These are phyloP conservation scores for Coreius guichenoti DNA, from an alignment of 2,797 vertebrate genomes.

Conservation along the genomic window DNA sequence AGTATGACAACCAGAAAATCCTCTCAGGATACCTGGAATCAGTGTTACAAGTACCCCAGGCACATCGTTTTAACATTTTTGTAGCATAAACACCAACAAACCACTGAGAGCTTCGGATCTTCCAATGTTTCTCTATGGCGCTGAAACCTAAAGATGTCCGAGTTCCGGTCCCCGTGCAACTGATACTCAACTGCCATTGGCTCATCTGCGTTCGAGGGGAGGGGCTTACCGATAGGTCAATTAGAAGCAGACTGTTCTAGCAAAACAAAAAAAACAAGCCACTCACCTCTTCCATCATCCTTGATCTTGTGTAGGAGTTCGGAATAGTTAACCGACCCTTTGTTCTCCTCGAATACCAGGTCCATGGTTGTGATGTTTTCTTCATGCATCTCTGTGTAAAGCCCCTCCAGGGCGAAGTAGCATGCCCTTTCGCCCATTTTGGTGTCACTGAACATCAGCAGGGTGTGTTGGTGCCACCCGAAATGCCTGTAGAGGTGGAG, in stretches of 20 bases:
- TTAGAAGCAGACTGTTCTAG: neutral
- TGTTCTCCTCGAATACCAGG: slow-evolving; percentile 78
- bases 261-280: neutral
- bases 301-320: slow-evolving; percentile 79
- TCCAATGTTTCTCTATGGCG: too few species aligned
- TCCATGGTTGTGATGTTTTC: slow-evolving; percentile 81
- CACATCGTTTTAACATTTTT: too few species aligned
- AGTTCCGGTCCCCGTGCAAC: too few species aligned
- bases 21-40: too few species aligned
- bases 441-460: slow-evolving; percentile 86
- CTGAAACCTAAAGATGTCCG: too few species aligned
- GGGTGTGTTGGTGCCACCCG: slow-evolving; percentile 81
- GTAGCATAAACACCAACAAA: too few species aligned
- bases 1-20: too few species aligned
- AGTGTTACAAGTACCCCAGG: too few species aligned
- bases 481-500: slow-evolving; percentile 83
- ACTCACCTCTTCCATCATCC: slow-evolving; percentile 84
- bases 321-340: slow-evolving; percentile 76
- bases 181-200: too few species aligned
- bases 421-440: slow-evolving; percentile 82
- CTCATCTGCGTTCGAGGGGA: too few species aligned
- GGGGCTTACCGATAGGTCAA: too few species aligned
- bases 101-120: too few species aligned
- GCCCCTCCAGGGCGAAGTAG: slow-evolving; percentile 88
- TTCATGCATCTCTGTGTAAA: slow-evolving; percentile 78